Evolutionary conservation across 2,888 invertebrate genomes (phyloP).

Genomic region (Hecatera dysodea): DNA sequence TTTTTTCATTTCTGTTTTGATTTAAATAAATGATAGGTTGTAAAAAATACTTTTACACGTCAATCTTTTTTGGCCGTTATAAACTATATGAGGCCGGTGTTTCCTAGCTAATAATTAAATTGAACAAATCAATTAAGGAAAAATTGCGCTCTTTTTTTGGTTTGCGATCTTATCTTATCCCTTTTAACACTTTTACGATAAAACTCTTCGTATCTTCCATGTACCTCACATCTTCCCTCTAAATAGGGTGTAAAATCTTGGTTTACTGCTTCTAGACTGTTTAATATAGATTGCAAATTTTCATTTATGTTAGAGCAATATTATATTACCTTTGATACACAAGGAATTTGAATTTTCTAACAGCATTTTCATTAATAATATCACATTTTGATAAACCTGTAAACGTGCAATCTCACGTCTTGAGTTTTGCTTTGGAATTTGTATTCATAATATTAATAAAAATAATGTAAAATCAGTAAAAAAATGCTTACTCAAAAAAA

Average conservation of each 20-base stretch:
- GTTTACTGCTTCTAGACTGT: neutral
- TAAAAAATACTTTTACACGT: too few species aligned
- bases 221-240: neutral
- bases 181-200: too few species aligned
- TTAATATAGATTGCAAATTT: constrained; percentile 3
- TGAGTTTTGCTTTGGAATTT: neutral
- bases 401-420: neutral
- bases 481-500: too few species aligned
- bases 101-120: too few species aligned
- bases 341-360: constrained; percentile 14
- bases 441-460: neutral
- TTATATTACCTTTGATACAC: constrained; percentile 14
- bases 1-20: too few species aligned
- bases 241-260: neutral
- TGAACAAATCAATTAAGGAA: too few species aligned
- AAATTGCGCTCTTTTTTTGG: too few species aligned
- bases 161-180: too few species aligned
- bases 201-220: neutral
- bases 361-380: neutral
- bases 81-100: too few species aligned
- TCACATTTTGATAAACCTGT: neutral
- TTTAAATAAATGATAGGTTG: too few species aligned
- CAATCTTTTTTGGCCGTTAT: too few species aligned
- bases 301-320: neutral
- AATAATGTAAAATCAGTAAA: too few species aligned